Percentiles rank a stretch among this genome's conserved stretches.
phyloP scores from a whole-genome alignment of 2,888 invertebrate genomes.

The Caenorhabditis drosophilae region DNA sequence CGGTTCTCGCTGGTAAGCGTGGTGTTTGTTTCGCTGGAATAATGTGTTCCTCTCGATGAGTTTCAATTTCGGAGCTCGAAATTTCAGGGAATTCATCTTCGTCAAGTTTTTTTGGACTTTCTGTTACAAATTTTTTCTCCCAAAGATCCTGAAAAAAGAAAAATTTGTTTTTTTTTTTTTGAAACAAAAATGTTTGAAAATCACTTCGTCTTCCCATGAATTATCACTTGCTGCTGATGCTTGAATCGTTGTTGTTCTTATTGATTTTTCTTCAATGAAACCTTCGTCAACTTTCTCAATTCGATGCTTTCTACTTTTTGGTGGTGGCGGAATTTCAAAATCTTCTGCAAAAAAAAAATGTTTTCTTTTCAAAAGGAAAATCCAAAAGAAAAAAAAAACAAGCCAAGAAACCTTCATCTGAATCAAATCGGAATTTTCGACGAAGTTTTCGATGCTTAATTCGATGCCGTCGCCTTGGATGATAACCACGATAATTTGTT shows the following conservation, averaged over 20 bases:
- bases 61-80: conserved; percentile 35
- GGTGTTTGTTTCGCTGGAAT: too few species aligned
- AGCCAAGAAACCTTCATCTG: conserved; percentile 24
- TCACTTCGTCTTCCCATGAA: conserved; percentile 34
- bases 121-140: conserved; percentile 47
- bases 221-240: conserved; percentile 3
- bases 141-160: conserved; percentile 39
- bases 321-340: conserved; percentile 17
- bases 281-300: conserved; percentile 22
- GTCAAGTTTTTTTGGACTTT: conserved; percentile 1
- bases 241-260: conserved; percentile 5
- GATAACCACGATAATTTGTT: conserved; percentile 11
- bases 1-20: conserved; percentile 11
- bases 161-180: not conserved
- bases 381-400: too few species aligned
- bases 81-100: conserved; percentile 45
- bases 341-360: not conserved
- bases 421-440: conserved; percentile 28
- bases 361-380: not conserved
- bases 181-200: not conserved
- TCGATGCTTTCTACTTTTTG: conserved; percentile 14
- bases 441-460: conserved; percentile 14
- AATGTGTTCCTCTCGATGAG: too few species aligned
- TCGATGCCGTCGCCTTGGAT: conserved; percentile 21
- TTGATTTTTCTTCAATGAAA: conserved; percentile 29